Evolutionary conservation across 2,113 vertebrate species (phyloP), one percentile per base, ranked within the genome.

Genomic region (Arvicanthis niloticus): DNA sequence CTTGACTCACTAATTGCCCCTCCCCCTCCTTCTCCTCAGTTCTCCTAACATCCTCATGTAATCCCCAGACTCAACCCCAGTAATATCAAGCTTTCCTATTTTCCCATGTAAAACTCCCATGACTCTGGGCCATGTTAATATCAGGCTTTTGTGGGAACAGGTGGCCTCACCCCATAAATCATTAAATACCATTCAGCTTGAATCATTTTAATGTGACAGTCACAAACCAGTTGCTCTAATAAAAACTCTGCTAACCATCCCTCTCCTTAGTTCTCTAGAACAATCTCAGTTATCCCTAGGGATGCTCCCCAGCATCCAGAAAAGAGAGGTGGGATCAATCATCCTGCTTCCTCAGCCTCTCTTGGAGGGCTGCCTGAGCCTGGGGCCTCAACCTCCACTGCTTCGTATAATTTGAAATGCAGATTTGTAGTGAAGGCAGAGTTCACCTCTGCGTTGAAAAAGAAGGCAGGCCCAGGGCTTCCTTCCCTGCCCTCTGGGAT

Each of bases 31-130:
- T 88, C 89, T 97, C 93, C 98, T 98, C 81, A n/a, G 94, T 96
- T 84, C 97, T 96, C 98, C 98, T 98, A 97, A 98, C 98, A 94
- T 81, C 45, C 97, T 97, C 98, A 98, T 94, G 96, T 98, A 98
- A 98, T 98, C 93, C 76, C 92, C 22, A 95, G 62, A 96, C 56
- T 84, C 94, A 88, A 89, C 11, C 78, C 88, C 72, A 51, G 70
- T 98, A 97, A 97, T 97, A 96, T 91, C 72, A 88, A 98, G 88
- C 98, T 98, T 92, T 97, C 93, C 58, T 95, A 92, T 91, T 95
- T 85, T 96, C 94, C 97, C 97, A 97, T 77, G 93, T 97, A 96
- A 97, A 97, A 96, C 45, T 42, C 94, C 93, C 86, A 82, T 97
- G 75, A 96, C 95, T 91, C 80, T n/a, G 51, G 80, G 34, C 97